Evolutionary conservation across 23 tunicate genomes (phyloP).

Genomic region (Halocynthia roretzi): DNA sequence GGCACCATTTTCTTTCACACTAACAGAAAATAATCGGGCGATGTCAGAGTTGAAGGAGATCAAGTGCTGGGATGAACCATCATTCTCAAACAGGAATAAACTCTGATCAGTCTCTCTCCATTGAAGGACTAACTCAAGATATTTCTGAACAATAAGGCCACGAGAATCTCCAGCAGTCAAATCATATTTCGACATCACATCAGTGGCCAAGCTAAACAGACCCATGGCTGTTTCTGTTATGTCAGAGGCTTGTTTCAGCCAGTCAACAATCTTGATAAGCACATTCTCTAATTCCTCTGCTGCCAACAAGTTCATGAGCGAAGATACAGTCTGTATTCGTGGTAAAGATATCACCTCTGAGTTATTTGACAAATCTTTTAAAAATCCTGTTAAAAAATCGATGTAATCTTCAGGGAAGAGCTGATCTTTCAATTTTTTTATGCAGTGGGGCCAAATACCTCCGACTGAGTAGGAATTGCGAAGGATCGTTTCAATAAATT

Average conservation of each 20-base stretch:
- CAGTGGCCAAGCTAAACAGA: not conserved
- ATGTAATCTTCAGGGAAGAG: slow-evolving; percentile 9
- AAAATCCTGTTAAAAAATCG: too few relatives aligned
- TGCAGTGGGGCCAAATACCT: slow-evolving; percentile 6
- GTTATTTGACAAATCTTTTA: too few relatives aligned
- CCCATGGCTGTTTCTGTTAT: too few relatives aligned
- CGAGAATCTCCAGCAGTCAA: not conserved
- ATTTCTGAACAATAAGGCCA: not conserved
- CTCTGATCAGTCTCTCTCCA: slow-evolving; percentile 11
- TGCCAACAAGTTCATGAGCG: too few relatives aligned
- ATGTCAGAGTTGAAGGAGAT: slow-evolving; percentile 30
- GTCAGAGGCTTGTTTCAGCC: too few relatives aligned
- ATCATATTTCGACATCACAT: not conserved
- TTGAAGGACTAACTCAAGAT: not conserved
- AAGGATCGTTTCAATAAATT: not conserved
- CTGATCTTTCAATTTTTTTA: slow-evolving; percentile 14
- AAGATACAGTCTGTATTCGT: too few relatives aligned
- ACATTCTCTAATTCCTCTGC: too few relatives aligned
- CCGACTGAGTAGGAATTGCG: not conserved
- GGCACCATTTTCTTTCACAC: slow-evolving; percentile 6
- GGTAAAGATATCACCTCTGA: too few relatives aligned
- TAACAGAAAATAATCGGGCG: slow-evolving; percentile 21
- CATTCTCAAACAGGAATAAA: slow-evolving; percentile 50
- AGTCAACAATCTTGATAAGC: too few relatives aligned
- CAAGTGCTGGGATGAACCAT: not conserved